These are phyloP conservation scores for Etheostoma nigrum DNA, from an alignment of 2,797 vertebrate genomes.

Conservation along the genomic window DNA sequence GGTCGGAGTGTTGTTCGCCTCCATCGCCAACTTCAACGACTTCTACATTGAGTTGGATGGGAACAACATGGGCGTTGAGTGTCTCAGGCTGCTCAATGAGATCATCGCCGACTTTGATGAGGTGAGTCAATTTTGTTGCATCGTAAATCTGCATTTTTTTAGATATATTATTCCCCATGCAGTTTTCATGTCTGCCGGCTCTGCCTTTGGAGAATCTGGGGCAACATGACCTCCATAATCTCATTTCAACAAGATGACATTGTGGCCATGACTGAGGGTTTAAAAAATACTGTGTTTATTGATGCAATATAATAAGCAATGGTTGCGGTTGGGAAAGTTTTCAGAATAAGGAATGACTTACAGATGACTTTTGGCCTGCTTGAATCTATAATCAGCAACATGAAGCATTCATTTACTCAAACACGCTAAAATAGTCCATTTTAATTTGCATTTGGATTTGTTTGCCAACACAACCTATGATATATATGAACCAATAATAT, in stretches of 20 bases:
- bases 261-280: constrained; percentile 49
- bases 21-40: constrained; percentile 99
- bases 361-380: constrained; percentile 60
- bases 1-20: constrained; percentile 97
- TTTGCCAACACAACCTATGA: constrained; percentile 28
- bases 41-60: constrained; percentile 99
- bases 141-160: constrained; percentile 44
- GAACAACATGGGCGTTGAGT: constrained; percentile 99
- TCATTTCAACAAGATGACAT: constrained; percentile 52
- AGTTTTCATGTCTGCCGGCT: constrained; percentile 15
- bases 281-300: constrained; percentile 58
- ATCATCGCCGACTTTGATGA: constrained; percentile 98
- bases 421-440: constrained; percentile 27
- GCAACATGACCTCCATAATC: constrained; percentile 19
- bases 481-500: constrained; percentile 17
- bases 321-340: constrained; percentile 62
- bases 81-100: constrained; percentile 96
- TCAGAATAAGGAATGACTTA: constrained; percentile 60
- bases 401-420: constrained; percentile 59
- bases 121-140: constrained; percentile 74
- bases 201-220: constrained; percentile 8
- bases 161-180: constrained; percentile 1
- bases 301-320: constrained; percentile 58
- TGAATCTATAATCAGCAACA: constrained; percentile 63
- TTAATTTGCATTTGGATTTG: constrained; percentile 38